A percentile compares a stretch with the other conserved stretches of the same genome.
These are phyloP conservation scores for Hylia prasina DNA, from an alignment of 2,113 vertebrate species.

Conservation along the genomic window DNA sequence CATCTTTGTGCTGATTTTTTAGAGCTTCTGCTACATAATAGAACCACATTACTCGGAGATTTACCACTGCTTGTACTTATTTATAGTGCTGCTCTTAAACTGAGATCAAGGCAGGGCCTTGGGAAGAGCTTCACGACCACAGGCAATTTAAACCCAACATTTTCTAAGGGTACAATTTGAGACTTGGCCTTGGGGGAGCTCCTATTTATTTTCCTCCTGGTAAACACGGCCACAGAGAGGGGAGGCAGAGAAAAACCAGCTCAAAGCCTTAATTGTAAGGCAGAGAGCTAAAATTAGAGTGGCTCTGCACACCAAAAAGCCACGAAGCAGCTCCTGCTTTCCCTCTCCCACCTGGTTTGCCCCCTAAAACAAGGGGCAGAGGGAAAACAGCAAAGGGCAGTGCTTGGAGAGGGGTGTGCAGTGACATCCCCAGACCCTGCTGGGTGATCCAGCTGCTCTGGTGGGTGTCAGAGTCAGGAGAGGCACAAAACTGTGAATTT, in stretches of 20 bases:
- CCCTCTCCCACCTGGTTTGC: not conserved
- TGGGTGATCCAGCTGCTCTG: not conserved
- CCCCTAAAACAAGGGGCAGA: not conserved
- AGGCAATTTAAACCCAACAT: not conserved
- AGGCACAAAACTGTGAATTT: not conserved
- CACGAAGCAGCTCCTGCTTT: rapidly evolving
- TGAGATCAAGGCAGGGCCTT: not conserved
- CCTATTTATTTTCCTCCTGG: not conserved
- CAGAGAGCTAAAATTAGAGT: not conserved
- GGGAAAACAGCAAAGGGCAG: not conserved
- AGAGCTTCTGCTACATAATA: not conserved
- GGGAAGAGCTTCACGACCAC: not conserved
- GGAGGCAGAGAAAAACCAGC: not conserved
- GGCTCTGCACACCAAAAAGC: not conserved
- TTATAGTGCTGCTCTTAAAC: not conserved
- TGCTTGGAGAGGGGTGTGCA: not conserved
- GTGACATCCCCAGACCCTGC: rapidly evolving
- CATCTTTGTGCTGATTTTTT: not conserved
- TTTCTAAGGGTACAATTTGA: not conserved
- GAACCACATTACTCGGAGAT: not conserved
- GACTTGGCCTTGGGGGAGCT: not conserved
- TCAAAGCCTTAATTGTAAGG: not conserved
- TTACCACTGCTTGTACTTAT: not conserved
- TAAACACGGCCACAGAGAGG: not conserved
- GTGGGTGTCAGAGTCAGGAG: not conserved